Conservation (phyloP, 2,797 vertebrate species). For the Microctenopoma lineatum region DNA sequence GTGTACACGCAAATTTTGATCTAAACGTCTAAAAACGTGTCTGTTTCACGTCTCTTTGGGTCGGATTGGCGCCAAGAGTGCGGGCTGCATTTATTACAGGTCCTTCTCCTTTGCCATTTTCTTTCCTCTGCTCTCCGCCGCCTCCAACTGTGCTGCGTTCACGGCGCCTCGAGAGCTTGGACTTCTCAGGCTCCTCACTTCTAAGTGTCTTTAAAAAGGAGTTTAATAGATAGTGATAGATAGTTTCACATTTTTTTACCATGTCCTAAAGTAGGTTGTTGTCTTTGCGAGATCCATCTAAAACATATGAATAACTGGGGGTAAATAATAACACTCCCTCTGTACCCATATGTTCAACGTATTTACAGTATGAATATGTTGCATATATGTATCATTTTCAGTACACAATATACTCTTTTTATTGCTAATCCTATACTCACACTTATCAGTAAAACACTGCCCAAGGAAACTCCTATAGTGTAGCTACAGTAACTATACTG, state of each 20-base stretch:
- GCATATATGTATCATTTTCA: no score
- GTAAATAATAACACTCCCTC: no score
- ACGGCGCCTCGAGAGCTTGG: conserved; percentile 42
- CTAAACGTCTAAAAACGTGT: conserved; percentile 15
- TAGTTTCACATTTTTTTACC: not conserved
- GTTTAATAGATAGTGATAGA: not conserved
- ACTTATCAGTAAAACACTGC: no score
- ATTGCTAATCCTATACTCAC: no score
- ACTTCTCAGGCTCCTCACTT: not conserved
- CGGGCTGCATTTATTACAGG: conserved; percentile 61
- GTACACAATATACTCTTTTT: no score
- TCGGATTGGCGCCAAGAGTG: conserved; percentile 79
- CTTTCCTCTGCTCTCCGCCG: conserved; percentile 62
- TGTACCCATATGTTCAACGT: no score
- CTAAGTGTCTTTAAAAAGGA: not conserved
- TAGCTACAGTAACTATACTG: no score
- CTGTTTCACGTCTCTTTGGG: conserved; percentile 36
- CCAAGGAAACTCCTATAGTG: no score
- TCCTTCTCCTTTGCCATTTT: conserved; percentile 56
- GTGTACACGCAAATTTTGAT: not conserved
- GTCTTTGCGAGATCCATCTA: no score
- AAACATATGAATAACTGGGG: no score
- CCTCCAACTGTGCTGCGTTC: conserved; percentile 64
- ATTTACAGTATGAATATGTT: no score
- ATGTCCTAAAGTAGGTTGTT: no score